Evolutionary conservation across 2,797 vertebrate species (phyloP), one percentile per base, ranked within the genome.

Genomic region (Gadopsis bispinosus): DNA sequence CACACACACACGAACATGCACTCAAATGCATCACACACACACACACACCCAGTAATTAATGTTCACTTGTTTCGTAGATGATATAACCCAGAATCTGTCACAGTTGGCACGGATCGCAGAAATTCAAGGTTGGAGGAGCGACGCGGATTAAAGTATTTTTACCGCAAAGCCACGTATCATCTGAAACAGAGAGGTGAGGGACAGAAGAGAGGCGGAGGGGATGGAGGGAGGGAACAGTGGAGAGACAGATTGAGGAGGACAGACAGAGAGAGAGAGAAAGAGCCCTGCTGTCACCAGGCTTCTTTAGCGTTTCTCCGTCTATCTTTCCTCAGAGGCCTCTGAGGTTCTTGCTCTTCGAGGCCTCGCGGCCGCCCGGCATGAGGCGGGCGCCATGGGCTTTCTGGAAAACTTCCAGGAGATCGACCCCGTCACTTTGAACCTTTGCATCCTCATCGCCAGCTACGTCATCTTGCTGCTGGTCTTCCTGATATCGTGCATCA

Each of bases 401-500:
- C 87, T 94, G 91, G 95, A 94, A 78, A 95, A 95, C 95, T 99
- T 97, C 91, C 92, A 98, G 93, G 98, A 99, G 94, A 97, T 99
- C 67, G 97, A 99, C 84, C 98, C 98, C 0, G 97, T 99, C 89
- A 99, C 97, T 79, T 92, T 99, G 92, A 99, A 99, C 92, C 95
- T 99, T 70, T 97, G 98, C 91, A 99, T 99, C 94, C 95, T 99
- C 11, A 97, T 99, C 0, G 94, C 96, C 63, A 99, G 98, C 94
- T 99, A 99, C 75, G 96, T 98, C 64, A 98, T 99, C 93, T 88
- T 99, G 91, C 97, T 99, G n/a, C 93, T 99, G 88, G 96, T 99
- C 77, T 99, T 99, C 90, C 96, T 99, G 73, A 95, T 99, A 89
- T 99, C 98, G 51, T 99, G 98, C 0, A 93, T 98, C 86, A 96